Evolutionary conservation across 2,888 invertebrate species (phyloP).

Genomic region (Pyrrhia umbra): DNA sequence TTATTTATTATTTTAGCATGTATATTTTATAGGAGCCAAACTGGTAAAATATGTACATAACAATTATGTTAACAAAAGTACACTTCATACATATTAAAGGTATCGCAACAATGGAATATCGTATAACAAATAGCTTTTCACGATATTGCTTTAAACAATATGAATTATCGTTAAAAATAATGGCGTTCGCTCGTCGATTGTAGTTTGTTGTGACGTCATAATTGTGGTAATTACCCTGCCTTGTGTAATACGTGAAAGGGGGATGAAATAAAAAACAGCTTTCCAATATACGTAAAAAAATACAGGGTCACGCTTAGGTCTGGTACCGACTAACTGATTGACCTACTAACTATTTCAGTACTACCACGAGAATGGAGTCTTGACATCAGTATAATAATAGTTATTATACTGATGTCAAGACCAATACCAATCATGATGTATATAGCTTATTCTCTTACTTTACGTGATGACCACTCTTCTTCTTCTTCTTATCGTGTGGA

Average conservation of each 20-base stretch:
- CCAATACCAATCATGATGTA: no score
- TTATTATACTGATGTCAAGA: no score
- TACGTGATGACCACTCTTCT: background rate
- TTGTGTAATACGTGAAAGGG: background rate
- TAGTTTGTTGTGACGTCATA: slow-evolving; percentile 43
- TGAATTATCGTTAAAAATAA: slow-evolving; percentile 49
- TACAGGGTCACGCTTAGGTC: no score
- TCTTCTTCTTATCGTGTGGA: no score
- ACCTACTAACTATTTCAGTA: no score
- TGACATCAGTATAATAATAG: no score
- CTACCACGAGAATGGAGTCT: no score
- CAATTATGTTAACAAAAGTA: slow-evolving; percentile 5
- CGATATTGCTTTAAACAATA: slow-evolving; percentile 30
- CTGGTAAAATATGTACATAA: slow-evolving; percentile 2
- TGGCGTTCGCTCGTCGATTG: slow-evolving; percentile 14
- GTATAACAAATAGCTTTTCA: slow-evolving; percentile 21
- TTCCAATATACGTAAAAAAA: no score
- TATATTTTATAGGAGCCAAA: background rate
- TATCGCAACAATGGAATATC: slow-evolving; percentile 21
- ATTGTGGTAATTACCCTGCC: slow-evolving; percentile 21
- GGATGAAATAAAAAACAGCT: background rate
- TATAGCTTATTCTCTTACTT: no score
- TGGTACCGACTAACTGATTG: no score
- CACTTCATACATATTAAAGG: slow-evolving; percentile 25
- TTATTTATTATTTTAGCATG: slow-evolving; percentile 6